Base-by-base conservation (phyloP, 2,113 vertebrate species). In the Gobio gobio region DNA sequence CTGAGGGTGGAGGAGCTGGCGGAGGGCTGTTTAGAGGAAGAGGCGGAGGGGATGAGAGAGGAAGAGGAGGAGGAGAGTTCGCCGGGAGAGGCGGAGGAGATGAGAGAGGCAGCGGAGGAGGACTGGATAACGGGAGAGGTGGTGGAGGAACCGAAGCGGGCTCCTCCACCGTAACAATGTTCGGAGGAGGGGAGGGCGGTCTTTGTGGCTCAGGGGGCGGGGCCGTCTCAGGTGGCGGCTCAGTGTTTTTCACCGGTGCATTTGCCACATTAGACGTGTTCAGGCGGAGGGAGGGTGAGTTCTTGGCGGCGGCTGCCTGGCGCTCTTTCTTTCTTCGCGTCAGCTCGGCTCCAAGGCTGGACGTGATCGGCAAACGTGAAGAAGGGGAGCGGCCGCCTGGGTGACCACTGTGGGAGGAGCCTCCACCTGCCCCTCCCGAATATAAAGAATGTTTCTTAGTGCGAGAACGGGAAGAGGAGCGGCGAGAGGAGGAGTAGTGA, bases 341-440 rank as follows among this genome's bases (percentile, higher is more conserved):
- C 68, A 98, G 96, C 91, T 99, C 97, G 2, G 98, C 98, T 22
- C 98, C 98, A 7, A 99, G 93, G 79, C 98, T 99, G 86, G 98
- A 99, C 89, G 97, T 97, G 10, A 98, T 94, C 0, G 98, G 97
- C 29, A 99, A 94, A 70, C 95, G 93, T 0, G 93, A 95, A 0
- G 97, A 92, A 0, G 97, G 97, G 0, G 98, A 98, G 24, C 97
- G 98, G 78, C 97, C 98, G 72, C 96, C 91, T 85, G 97, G 97
- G 87, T 97, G 96, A 88, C 94, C 95, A 89, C 96, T 97, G 88
- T 95, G 96, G 29, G 96, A 87, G 72, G 83, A 82, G 61, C 90
- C 86, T 40, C 85, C 78, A 0, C 91, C 92, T 0, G 77, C 73
- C 10, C 89, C 90, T 2, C 49, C 95, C 3, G 96, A 81, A 81